Conservation (phyloP, 2,888 invertebrate species). For the Trichogramma dendrolimi region DNA sequence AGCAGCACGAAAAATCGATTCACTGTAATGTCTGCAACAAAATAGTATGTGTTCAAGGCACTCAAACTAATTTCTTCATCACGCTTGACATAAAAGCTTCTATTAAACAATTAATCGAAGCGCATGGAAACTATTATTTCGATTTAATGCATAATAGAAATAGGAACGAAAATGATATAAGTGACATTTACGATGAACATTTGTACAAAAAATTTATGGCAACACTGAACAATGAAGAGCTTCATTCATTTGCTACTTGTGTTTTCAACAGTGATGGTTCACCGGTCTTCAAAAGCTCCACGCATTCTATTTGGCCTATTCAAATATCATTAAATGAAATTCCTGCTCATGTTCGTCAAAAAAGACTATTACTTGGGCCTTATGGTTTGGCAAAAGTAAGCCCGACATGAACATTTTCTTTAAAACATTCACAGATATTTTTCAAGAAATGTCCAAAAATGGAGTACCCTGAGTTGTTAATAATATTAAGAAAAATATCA, state of each 20-base stretch:
- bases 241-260: constrained; percentile 16
- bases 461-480: constrained; percentile 14
- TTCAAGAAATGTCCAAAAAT: background rate
- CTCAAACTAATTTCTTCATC: too few relatives aligned
- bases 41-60: too few relatives aligned
- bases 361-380: constrained; percentile 20
- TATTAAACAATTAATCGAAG: too few relatives aligned
- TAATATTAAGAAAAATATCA: constrained; percentile 4
- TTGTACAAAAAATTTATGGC: constrained; percentile 20
- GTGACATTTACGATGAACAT: constrained; percentile 21
- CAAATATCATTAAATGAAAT: constrained; percentile 29
- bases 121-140: too few relatives aligned
- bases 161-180: background rate
- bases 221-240: constrained; percentile 8
- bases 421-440: constrained; percentile 7
- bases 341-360: constrained; percentile 13
- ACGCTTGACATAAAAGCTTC: too few relatives aligned
- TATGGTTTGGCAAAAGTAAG: constrained; percentile 27
- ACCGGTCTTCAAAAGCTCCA: constrained; percentile 24
- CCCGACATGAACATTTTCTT: constrained; percentile 20
- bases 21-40: too few relatives aligned
- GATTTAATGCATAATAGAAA: too few relatives aligned
- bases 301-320: constrained; percentile 25
- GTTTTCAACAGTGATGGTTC: constrained; percentile 28
- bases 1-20: too few relatives aligned